Conservation (phyloP, 1,140 invertebrate genomes). For the fruit fly (Drosophila melanogaster) region Release_6_plus_ISO1_MT NT_037436.4:6382501-6383000, state of each 20-base stretch:
- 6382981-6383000: neutral
- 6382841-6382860: constrained; percentile 63
- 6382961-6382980: neutral
- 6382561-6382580: neutral
- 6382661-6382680: constrained; percentile 82
- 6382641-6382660: constrained; percentile 78
- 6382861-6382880: constrained; percentile 73
- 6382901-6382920: constrained; percentile 70
- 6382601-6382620: constrained; percentile 8
- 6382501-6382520: constrained; percentile 82
- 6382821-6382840: constrained; percentile 67
- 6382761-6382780: constrained; percentile 12
- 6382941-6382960: neutral
- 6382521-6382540: constrained; percentile 78
- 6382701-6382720: constrained; percentile 79
- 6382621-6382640: constrained; percentile 34
- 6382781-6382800: constrained; percentile 12
- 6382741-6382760: constrained; percentile 30
- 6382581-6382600: neutral
- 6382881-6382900: constrained; percentile 71
- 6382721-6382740: constrained; percentile 73
- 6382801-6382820: constrained; percentile 62
- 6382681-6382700: constrained; percentile 42
- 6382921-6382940: constrained; percentile 19
- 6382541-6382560: constrained; percentile 76